These are phyloP conservation scores for Napeogenes inachia DNA, from an alignment of 2,888 invertebrate species.

Conservation along the genomic window DNA sequence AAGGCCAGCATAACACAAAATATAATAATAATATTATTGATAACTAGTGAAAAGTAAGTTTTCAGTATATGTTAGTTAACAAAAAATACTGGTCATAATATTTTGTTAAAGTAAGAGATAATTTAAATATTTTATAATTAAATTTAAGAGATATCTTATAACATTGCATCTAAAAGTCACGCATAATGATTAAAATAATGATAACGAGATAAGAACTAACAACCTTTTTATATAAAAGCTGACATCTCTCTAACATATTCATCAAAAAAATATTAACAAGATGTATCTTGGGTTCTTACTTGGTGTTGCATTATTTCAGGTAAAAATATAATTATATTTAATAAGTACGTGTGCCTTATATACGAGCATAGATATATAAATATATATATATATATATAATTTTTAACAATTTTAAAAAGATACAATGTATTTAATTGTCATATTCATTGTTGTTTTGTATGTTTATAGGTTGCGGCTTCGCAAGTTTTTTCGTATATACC, in stretches of 20 bases:
- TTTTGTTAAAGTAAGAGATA: not conserved
- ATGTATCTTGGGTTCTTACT: constrained; percentile 3
- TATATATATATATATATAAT: no score
- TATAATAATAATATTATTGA: no score
- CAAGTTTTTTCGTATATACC: constrained; percentile 35
- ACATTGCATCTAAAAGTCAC: constrained; percentile 8
- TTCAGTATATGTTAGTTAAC: not conserved
- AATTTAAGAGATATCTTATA: no score
- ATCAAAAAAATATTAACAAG: constrained; percentile 3
- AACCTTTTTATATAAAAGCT: constrained; percentile 10
- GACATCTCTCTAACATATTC: not conserved
- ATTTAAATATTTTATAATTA: no score
- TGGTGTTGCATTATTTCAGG: constrained; percentile 10
- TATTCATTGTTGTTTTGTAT: no score
- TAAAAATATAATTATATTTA: not conserved
- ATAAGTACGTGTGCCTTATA: no score
- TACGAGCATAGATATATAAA: no score
- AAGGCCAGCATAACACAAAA: no score
- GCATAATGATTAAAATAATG: constrained; percentile 8
- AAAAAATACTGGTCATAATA: constrained; percentile 1
- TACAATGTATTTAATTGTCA: no score
- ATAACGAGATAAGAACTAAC: constrained; percentile 11
- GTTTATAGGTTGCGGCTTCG: constrained; percentile 34
- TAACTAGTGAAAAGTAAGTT: no score
- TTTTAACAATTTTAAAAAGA: no score